Conservation (phyloP, 2,113 vertebrate genomes). For the Nyctibius bracteatus region DNA sequence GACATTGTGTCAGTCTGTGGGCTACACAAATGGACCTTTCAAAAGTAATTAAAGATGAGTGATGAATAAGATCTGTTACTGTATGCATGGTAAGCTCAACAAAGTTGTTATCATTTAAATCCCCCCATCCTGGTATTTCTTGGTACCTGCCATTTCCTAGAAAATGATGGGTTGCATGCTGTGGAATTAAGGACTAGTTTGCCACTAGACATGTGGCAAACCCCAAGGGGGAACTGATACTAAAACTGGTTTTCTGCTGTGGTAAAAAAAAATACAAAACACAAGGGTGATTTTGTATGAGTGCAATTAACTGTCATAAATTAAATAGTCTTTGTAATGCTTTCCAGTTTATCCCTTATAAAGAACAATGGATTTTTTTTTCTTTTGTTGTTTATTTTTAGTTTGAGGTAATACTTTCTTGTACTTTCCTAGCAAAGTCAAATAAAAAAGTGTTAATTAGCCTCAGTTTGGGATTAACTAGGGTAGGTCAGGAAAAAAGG, state of each 20-base stretch:
- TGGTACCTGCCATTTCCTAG: neutral
- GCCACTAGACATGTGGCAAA: neutral
- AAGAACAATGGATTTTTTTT: neutral
- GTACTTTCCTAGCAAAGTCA: neutral
- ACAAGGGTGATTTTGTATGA: neutral
- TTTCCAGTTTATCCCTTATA: neutral
- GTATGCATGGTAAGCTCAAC: neutral
- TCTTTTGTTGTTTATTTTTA: neutral
- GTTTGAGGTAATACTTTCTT: neutral
- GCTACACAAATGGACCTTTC: neutral
- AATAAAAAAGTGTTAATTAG: neutral
- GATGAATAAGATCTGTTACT: neutral
- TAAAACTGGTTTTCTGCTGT: neutral
- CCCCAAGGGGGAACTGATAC: neutral
- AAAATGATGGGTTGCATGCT: neutral
- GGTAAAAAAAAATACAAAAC: neutral
- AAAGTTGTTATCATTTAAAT: neutral
- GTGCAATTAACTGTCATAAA: neutral
- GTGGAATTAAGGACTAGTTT: neutral
- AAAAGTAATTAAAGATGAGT: neutral
- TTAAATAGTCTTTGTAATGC: neutral
- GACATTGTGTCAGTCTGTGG: rapidly evolving
- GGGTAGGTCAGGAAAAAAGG: neutral
- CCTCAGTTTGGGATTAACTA: neutral
- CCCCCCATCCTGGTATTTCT: neutral